A percentile compares a stretch with the other conserved stretches of the same genome.
Evolutionary conservation across 2,888 invertebrate species (phyloP).

Genomic region (Gortyna flavago): DNA sequence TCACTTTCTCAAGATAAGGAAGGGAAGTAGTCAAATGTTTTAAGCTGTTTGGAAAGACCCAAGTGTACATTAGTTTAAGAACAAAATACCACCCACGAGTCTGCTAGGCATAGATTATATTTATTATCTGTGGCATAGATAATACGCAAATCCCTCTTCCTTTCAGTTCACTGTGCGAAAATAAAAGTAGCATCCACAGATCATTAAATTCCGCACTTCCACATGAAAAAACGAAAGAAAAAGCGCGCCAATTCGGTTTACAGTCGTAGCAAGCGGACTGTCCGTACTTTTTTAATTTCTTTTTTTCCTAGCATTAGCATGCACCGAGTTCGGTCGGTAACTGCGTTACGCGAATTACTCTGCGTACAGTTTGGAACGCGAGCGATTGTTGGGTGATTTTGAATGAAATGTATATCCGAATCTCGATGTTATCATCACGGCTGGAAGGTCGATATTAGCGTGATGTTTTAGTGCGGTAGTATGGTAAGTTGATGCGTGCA

Average conservation of each 20-base stretch:
- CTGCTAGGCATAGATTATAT: slow-evolving; percentile 20
- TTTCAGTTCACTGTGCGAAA: slow-evolving; percentile 26
- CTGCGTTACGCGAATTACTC: slow-evolving; percentile 80
- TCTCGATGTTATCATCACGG: slow-evolving; percentile 30
- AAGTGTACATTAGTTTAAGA: background rate
- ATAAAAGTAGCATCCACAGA: slow-evolving; percentile 57
- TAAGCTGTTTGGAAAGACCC: background rate
- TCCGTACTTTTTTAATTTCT: slow-evolving; percentile 73
- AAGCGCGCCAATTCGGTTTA: slow-evolving; percentile 75
- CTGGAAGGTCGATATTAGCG: slow-evolving; percentile 38
- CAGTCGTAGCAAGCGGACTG: slow-evolving; percentile 72
- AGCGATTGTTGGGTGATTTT: slow-evolving; percentile 57
- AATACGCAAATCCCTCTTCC: slow-evolving; percentile 28
- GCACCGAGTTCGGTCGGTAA: slow-evolving; percentile 83
- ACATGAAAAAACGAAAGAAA: slow-evolving; percentile 67
- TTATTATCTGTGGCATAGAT: too few species aligned
- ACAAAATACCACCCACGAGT: background rate
- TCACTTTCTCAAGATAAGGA: background rate
- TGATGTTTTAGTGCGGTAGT: slow-evolving; percentile 43
- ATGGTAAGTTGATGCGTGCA: slow-evolving; percentile 63
- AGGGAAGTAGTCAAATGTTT: background rate
- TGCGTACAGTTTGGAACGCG: slow-evolving; percentile 55
- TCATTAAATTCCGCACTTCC: slow-evolving; percentile 63
- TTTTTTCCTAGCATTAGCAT: slow-evolving; percentile 82
- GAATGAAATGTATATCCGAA: slow-evolving; percentile 25